These are phyloP conservation scores for Drosophila burlai DNA, from an alignment of 1,140 invertebrate genomes.

Conservation along the genomic window DNA sequence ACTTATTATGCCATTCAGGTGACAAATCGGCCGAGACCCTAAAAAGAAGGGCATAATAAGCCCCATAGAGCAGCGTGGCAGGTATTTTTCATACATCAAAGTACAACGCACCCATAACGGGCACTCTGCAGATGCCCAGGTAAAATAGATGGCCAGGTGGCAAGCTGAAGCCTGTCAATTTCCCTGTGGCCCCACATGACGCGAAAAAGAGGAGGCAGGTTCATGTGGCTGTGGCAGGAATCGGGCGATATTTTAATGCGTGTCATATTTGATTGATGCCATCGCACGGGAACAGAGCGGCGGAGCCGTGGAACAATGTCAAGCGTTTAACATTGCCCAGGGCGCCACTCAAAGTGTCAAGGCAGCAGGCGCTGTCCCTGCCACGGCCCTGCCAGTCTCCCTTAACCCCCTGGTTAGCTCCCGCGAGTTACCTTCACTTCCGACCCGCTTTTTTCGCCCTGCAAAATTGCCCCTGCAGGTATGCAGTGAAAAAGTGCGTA, in stretches of 20 bases:
- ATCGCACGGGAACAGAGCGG: slow-evolving; percentile 15
- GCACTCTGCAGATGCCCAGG: slow-evolving; percentile 26
- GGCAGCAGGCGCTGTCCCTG: slow-evolving; percentile 5
- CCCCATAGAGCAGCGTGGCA: slow-evolving; percentile 14
- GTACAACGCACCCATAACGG: slow-evolving; percentile 30
- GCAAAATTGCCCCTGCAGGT: slow-evolving; percentile 72
- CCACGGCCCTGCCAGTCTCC: not conserved
- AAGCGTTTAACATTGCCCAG: slow-evolving; percentile 76
- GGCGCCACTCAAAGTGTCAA: slow-evolving; percentile 69
- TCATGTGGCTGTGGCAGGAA: slow-evolving; percentile 21
- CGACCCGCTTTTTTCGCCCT: slow-evolving; percentile 22
- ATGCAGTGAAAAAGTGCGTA: slow-evolving; percentile 77
- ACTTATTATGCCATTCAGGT: not conserved
- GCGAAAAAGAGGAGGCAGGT: slow-evolving; percentile 1
- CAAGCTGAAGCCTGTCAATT: slow-evolving; percentile 47
- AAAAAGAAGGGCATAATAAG: slow-evolving; percentile 29
- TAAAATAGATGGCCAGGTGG: slow-evolving; percentile 30
- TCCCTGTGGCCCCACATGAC: slow-evolving; percentile 42
- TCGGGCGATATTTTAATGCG: slow-evolving; percentile 77
- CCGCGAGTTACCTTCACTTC: slow-evolving; percentile 19
- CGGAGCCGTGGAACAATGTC: slow-evolving; percentile 66
- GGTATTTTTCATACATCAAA: slow-evolving; percentile 38
- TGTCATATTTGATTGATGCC: slow-evolving; percentile 84
- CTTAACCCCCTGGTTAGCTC: not conserved
- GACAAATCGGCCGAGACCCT: not conserved